Conservation (phyloP, 92 coral and sea anemone genomes). For the Siderastrea radians region DNA sequence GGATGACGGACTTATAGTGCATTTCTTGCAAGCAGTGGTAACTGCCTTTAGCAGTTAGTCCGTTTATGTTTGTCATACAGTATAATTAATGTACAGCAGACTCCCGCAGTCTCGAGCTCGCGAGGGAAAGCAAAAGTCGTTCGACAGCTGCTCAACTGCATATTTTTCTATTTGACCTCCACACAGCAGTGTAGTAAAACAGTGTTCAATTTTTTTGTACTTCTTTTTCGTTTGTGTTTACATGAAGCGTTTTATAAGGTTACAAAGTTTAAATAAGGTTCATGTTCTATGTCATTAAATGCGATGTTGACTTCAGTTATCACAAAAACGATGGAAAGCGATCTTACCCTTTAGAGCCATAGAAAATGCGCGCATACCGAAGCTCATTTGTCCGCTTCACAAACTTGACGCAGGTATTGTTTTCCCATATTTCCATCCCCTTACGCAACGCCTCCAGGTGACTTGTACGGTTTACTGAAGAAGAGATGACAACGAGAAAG, state of each 20-base stretch:
- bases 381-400: slow-evolving; percentile 48
- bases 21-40: no score
- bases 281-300: not conserved
- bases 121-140: no score
- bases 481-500: not conserved
- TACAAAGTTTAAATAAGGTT: not conserved
- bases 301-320: not conserved
- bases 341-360: slow-evolving; percentile 75
- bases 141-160: no score
- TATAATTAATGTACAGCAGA: no score
- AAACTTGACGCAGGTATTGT: slow-evolving; percentile 77
- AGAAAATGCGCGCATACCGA: slow-evolving; percentile 53
- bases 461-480: slow-evolving; percentile 48
- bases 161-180: no score
- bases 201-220: no score
- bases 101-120: no score
- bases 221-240: not conserved
- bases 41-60: no score
- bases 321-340: no score
- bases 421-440: slow-evolving; percentile 87
- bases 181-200: no score
- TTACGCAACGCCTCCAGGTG: slow-evolving; percentile 49
- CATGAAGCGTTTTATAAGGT: not conserved
- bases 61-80: no score
- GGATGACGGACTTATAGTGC: no score